Conservation (phyloP, 2,797 vertebrate species). For the Acanthornis magna region DNA sequence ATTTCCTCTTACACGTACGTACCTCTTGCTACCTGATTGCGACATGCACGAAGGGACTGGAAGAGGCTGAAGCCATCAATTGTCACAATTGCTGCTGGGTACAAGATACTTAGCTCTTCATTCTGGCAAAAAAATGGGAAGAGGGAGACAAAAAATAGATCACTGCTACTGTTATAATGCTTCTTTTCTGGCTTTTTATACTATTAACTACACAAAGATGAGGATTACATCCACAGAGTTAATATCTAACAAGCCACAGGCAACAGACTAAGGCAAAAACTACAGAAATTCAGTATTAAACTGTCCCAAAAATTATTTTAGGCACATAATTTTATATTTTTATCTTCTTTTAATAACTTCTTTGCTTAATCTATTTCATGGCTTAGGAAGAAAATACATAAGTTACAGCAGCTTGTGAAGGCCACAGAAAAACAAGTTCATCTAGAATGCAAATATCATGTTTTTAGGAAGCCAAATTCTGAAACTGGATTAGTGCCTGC, state of each 20-base stretch:
- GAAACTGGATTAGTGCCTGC: background rate
- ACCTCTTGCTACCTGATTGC: conserved; percentile 99
- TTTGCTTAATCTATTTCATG: background rate
- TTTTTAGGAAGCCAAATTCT: background rate
- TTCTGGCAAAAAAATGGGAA: conserved; percentile 79
- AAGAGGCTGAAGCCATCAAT: conserved; percentile 99
- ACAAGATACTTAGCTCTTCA: conserved; percentile 95
- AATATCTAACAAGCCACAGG: background rate
- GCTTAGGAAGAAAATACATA: background rate
- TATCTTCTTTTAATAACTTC: background rate
- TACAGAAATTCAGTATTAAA: background rate
- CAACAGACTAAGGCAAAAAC: background rate
- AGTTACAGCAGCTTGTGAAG: background rate
- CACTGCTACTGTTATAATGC: background rate
- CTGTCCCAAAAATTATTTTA: background rate
- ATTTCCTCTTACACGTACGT: conserved; percentile 3
- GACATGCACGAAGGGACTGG: conserved; percentile 95
- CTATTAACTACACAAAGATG: background rate
- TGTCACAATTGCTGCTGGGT: conserved; percentile 92
- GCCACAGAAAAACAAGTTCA: background rate
- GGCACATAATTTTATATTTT: background rate
- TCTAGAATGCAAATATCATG: background rate
- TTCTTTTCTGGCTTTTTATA: background rate
- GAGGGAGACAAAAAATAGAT: background rate
- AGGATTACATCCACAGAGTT: background rate